These are phyloP conservation scores for Acrocephalus kingi DNA, from an alignment of 2,113 vertebrate genomes.

Conservation along the genomic window DNA sequence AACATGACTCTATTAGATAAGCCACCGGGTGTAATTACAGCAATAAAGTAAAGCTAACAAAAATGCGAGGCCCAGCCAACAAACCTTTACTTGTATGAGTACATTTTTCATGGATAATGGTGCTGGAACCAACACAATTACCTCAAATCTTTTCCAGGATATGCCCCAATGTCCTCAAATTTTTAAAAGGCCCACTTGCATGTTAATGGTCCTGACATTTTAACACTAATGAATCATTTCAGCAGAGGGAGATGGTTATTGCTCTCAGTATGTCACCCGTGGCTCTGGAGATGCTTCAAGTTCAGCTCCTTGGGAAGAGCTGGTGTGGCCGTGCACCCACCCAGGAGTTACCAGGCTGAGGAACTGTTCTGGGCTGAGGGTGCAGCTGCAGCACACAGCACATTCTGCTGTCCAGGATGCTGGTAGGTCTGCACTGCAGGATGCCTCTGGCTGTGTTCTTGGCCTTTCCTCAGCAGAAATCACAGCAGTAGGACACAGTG, in stretches of 20 bases:
- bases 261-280: background rate
- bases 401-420: background rate
- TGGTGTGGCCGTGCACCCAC: background rate
- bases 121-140: background rate
- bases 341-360: background rate
- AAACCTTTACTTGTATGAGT: background rate
- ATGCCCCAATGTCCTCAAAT: background rate
- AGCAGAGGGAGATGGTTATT: background rate
- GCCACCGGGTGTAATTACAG: constrained; percentile 1
- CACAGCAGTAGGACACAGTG: background rate
- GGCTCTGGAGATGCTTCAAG: background rate
- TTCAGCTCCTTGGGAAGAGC: background rate
- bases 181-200: background rate
- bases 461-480: background rate
- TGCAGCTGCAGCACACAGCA: background rate
- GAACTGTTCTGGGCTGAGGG: background rate
- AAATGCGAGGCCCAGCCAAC: background rate
- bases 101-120: background rate
- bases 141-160: background rate
- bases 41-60: constrained; percentile 15
- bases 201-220: background rate
- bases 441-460: background rate
- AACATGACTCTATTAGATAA: constrained; percentile 9
- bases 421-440: background rate
- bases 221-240: background rate